A percentile compares a stretch with the other conserved stretches of the same genome.
phyloP scores from a whole-genome alignment of 2,113 vertebrate genomes.

The Mus pahari region DNA sequence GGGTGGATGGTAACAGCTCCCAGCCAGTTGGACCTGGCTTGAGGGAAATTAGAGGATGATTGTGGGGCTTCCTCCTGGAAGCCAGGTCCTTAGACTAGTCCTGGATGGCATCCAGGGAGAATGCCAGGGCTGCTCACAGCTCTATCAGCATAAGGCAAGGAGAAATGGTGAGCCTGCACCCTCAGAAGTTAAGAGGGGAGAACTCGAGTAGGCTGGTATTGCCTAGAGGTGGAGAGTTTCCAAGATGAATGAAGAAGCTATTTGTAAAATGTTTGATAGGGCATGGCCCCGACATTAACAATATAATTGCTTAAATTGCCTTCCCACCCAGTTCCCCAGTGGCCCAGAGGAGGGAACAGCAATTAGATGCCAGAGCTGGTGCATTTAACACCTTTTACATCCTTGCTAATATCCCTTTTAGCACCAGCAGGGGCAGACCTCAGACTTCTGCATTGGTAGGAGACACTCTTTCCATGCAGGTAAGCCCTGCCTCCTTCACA shows the following conservation, averaged over 20 bases:
- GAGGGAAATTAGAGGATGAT: background rate
- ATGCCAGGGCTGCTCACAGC: too few relatives aligned
- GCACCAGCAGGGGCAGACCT: background rate
- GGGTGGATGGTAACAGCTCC: background rate
- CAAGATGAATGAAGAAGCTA: background rate
- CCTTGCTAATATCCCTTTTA: slow-evolving; percentile 5
- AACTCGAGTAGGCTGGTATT: background rate
- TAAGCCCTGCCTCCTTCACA: background rate
- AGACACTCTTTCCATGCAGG: background rate
- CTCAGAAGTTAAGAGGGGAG: background rate
- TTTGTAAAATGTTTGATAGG: background rate
- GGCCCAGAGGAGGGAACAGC: background rate
- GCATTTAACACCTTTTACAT: background rate
- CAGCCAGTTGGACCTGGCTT: background rate
- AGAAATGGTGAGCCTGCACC: accelerated
- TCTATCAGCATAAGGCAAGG: background rate
- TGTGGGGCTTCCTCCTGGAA: background rate
- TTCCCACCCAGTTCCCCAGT: background rate
- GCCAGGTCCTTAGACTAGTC: background rate
- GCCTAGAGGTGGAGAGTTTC: background rate
- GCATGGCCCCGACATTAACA: background rate
- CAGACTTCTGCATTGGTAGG: background rate
- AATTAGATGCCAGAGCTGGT: background rate
- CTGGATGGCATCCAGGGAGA: background rate
- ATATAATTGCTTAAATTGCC: background rate